phyloP scores from a whole-genome alignment of 1,140 invertebrate genomes.

The Radopholus similis region DNA sequence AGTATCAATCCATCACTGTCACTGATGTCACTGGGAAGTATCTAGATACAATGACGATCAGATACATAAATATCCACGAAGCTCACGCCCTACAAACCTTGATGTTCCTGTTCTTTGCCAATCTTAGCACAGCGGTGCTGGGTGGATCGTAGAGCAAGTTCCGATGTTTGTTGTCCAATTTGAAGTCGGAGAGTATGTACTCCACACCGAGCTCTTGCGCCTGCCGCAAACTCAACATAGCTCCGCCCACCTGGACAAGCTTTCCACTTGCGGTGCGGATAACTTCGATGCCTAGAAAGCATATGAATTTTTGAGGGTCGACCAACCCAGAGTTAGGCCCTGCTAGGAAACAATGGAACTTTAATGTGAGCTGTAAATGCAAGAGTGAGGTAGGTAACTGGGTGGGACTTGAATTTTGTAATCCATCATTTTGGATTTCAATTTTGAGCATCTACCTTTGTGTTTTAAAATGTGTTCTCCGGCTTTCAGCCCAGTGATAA shows the following conservation, averaged over 20 bases:
- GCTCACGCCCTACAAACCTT: slow-evolving; percentile 37
- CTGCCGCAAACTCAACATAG: slow-evolving; percentile 47
- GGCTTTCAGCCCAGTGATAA: slow-evolving; percentile 46
- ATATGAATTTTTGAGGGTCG: no score
- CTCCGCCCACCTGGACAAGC: slow-evolving; percentile 55
- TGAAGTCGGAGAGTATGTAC: slow-evolving; percentile 45
- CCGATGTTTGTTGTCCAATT: slow-evolving; percentile 51
- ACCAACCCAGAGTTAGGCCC: no score
- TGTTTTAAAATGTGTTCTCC: slow-evolving; percentile 37
- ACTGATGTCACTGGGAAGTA: slow-evolving; percentile 57
- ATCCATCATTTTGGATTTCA: neutral
- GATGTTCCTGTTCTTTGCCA: slow-evolving; percentile 54
- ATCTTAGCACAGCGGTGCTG: slow-evolving; percentile 43
- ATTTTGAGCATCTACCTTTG: neutral
- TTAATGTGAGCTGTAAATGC: neutral
- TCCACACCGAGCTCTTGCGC: slow-evolving; percentile 53
- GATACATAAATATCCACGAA: slow-evolving; percentile 8
- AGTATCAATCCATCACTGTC: slow-evolving; percentile 55
- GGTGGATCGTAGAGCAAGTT: slow-evolving; percentile 59
- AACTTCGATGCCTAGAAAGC: slow-evolving; percentile 55
- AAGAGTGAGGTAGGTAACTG: neutral
- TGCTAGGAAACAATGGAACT: neutral
- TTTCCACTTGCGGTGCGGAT: slow-evolving; percentile 59
- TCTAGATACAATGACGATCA: slow-evolving; percentile 33
- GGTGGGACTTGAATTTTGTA: neutral